Conservation (phyloP, 1,140 invertebrate species). For the Drosophila bifasciata region DNA sequence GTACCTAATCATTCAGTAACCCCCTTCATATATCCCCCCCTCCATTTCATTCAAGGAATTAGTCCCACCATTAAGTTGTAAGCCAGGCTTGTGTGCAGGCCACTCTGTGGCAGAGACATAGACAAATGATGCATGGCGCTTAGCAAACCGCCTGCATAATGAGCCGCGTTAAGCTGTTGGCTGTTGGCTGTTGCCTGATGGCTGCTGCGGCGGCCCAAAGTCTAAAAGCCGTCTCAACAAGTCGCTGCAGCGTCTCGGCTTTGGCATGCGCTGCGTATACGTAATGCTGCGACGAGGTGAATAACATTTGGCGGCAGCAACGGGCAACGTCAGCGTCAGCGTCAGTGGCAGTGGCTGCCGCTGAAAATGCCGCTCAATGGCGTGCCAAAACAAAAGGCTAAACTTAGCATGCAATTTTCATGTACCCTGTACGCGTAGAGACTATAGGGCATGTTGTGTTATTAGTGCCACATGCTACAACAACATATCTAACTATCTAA, state of each 20-base stretch:
- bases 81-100: conserved; percentile 35
- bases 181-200: background rate
- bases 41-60: conserved; percentile 2
- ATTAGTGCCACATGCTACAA: too few species aligned
- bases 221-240: conserved; percentile 69
- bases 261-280: conserved; percentile 61
- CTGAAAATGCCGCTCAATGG: conserved; percentile 76
- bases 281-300: conserved; percentile 68
- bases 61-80: conserved; percentile 25
- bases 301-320: conserved; percentile 62
- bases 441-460: too few species aligned
- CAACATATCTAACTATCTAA: too few species aligned
- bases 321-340: too few species aligned
- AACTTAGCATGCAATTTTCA: conserved; percentile 75
- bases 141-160: conserved; percentile 38
- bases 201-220: conserved; percentile 19
- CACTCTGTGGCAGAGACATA: background rate
- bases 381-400: conserved; percentile 82
- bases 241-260: conserved; percentile 32
- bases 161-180: conserved; percentile 38
- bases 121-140: conserved; percentile 31
- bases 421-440: too few species aligned
- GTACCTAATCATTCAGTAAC: background rate
- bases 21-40: background rate
- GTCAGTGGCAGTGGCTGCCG: conserved; percentile 7